These are phyloP conservation scores for Zenarchopterus dispar DNA, from an alignment of 2,797 vertebrate species.

Conservation along the genomic window DNA sequence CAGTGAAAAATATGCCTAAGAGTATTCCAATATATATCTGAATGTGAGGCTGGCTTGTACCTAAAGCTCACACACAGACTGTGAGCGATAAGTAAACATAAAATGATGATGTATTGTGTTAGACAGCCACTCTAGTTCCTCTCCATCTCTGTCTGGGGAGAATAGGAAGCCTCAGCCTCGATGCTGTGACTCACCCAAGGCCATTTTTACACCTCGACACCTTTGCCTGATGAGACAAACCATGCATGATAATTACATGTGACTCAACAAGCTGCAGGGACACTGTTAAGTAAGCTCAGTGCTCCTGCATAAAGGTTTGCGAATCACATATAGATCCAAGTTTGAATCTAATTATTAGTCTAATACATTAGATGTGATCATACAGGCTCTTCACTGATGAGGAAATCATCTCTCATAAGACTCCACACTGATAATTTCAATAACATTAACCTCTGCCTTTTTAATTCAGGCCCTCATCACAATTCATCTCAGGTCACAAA, in stretches of 20 bases:
- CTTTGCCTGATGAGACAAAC: conserved; percentile 69
- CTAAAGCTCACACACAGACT: conserved; percentile 25
- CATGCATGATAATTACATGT: conserved; percentile 74
- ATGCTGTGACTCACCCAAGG: conserved; percentile 67
- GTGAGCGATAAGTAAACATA: conserved; percentile 61
- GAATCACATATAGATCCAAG: conserved; percentile 51
- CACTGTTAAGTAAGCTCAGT: conserved; percentile 45
- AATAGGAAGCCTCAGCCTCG: conserved; percentile 53
- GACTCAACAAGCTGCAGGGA: conserved; percentile 67
- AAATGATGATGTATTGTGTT: conserved; percentile 67
- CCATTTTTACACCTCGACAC: conserved; percentile 76
- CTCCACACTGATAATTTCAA: conserved; percentile 81
- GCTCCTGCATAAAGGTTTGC: conserved; percentile 31
- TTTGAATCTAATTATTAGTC: conserved; percentile 82
- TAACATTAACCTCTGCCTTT: conserved; percentile 84
- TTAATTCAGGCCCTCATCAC: conserved; percentile 72
- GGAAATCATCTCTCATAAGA: conserved; percentile 74
- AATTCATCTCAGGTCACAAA: conserved; percentile 67
- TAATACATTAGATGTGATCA: conserved; percentile 84
- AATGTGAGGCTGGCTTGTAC: conserved; percentile 40
- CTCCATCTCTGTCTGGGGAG: conserved; percentile 44
- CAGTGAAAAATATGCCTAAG: conserved; percentile 50
- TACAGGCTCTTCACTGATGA: conserved; percentile 73
- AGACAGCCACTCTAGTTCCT: conserved; percentile 57
- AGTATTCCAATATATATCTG: conserved; percentile 44